Base-by-base conservation (phyloP, 2,797 vertebrate genomes). In the Simalia tracyae region DNA sequence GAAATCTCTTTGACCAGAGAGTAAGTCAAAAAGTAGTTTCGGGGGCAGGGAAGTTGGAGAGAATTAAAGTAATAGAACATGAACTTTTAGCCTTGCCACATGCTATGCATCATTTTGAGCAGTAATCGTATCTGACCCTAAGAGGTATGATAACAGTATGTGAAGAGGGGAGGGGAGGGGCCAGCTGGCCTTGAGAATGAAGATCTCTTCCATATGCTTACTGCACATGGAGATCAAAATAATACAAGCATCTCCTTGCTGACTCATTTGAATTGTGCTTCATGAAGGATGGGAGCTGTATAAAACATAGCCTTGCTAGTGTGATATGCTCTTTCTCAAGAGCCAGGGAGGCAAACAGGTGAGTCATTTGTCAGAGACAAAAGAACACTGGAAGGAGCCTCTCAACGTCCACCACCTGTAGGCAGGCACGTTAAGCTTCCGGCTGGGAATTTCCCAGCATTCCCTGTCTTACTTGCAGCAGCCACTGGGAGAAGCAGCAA, bases 91-190 rank as follows among this genome's bases (percentile, higher is more conserved):
- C 12, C 28, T 11, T 22, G 19, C 9, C 87, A 64, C 57, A 59
- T 63, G 84, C 56, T 90, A 61, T 61, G 64, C n/a, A 90, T 92
- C 64, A 76, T 87, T 89, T 86, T 76, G 42, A 85, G 46, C 64
- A 90, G 66, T 86, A 92, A 92, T 60, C 60, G 54, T 86, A 90
- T 92, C 87, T 86, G 91, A 89, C 63, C 61, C 42, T 56, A 85
- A 89, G 60, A 63, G 50, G 50, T 22, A 89, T 85, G 81, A 76
- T 89, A 68, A 66, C 86, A 92, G 84, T n/a, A 85, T 88, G 60
- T 31, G 46, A 28, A 59, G 9, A 66, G 15, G 11, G 54, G 31
- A 42, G 0, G 36, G 72, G 72, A 42, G 19, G 19, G 72, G 19
- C 72, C 72, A 76, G n/a, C 81, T 86, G 61, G 81, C 81, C 50